Percentiles rank a stretch among this genome's conserved stretches.
phyloP scores from a whole-genome alignment of 1,140 invertebrate genomes.

The Ridgeia piscesae region DNA sequence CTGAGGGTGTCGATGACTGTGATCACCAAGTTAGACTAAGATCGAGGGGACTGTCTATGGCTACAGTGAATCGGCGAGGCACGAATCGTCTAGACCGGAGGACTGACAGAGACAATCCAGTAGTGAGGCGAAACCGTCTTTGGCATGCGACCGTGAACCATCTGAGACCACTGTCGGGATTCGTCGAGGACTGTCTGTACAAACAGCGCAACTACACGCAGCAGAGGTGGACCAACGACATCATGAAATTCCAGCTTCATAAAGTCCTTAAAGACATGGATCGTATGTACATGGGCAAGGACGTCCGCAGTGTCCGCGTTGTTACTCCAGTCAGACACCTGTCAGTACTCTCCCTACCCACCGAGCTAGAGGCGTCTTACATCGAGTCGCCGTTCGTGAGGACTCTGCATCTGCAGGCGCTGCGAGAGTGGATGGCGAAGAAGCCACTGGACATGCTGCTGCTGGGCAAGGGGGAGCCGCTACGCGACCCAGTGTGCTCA shows the following conservation, averaged over 20 bases:
- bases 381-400: slow-evolving; percentile 9
- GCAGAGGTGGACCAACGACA: not conserved
- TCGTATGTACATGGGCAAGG: not conserved
- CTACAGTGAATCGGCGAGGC: not conserved
- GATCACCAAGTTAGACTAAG: not conserved
- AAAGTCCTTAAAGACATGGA: not conserved
- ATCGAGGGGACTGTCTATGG: not conserved
- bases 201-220: not conserved
- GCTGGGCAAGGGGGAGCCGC: not conserved
- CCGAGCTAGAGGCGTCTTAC: not conserved
- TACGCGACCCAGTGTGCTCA: not conserved
- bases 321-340: not conserved
- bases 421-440: slow-evolving; percentile 8
- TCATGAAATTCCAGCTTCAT: not conserved
- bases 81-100: not conserved
- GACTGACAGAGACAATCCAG: not conserved
- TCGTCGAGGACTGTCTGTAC: not conserved
- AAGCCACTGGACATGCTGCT: slow-evolving; percentile 14
- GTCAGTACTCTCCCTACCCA: not conserved
- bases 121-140: not conserved
- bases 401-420: not conserved
- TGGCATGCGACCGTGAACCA: not conserved
- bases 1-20: not conserved
- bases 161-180: not conserved
- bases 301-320: not conserved